Evolutionary conservation across 2,797 vertebrate genomes (phyloP), one percentile per base, ranked within the genome.

Genomic region (Lerista edwardsae): DNA sequence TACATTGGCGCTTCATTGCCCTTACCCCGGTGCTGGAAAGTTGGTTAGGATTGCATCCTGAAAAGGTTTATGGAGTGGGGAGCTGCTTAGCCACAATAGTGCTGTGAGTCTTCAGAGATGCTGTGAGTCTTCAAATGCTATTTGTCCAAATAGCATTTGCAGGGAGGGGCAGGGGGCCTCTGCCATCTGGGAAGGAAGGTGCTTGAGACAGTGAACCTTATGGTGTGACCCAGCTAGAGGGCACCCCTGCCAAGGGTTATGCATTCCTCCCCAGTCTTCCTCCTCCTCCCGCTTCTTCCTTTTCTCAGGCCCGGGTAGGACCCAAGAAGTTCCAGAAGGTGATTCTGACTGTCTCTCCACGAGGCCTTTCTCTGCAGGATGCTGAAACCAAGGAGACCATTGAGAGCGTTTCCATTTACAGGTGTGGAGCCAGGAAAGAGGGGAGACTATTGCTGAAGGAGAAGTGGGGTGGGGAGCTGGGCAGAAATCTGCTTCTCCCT

Each of bases 241-340:
- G 75, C 29, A 0, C 0, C 6, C 11, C 19, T 4, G 4, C 65
- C 75, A 14, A 29, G 47, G 7, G 14, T 12, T 4, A 57, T 27
- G 21, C 3, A 21, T 27, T 31, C 4, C 67, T 78, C 61, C 29
- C 29, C 31, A 17, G 12, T 23, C 1, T 23, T 9, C 62, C 3
- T 23, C 31, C 36, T 62, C 9, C 1, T 27, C 19, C 17, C 6
- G 2, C 36, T 34, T 92, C 69, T 91, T 80, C 84, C 73, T n/a
- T n/a, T 74, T 83, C 44, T 21, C 95, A 98, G 98, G 97, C 98
- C 91, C 96, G 96, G 74, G 97, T 96, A 8, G 94, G 97, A 47
- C 95, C 97, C n/a, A 97, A 97, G 94, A 98, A 98, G 95, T 97
- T 98, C 88, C 97, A 96, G 78, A 98, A 98, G 94, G 98, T 98